These are phyloP conservation scores for Idris sp. DNA, from an alignment of 1,140 invertebrate genomes.

Conservation along the genomic window DNA sequence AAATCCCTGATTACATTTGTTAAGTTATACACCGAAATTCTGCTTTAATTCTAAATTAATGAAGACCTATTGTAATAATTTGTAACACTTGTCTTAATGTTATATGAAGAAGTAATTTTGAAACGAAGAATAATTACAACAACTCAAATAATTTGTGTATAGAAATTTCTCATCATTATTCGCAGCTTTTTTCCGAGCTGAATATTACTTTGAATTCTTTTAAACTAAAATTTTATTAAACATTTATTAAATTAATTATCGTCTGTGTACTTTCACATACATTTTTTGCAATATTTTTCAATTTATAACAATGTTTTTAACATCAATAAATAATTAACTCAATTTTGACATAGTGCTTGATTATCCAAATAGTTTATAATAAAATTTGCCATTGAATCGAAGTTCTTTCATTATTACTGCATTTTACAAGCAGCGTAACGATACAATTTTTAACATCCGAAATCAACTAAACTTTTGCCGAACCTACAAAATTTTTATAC, in stretches of 20 bases:
- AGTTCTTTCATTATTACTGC: constrained; percentile 1
- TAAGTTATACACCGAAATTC: background rate
- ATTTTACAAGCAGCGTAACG: background rate
- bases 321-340: background rate
- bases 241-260: too few species aligned
- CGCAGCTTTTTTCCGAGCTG: too few species aligned
- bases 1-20: constrained; percentile 8
- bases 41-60: background rate
- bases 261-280: too few species aligned
- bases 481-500: constrained; percentile 16
- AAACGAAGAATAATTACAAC: background rate
- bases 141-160: background rate
- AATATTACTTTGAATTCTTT: background rate
- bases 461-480: constrained; percentile 17
- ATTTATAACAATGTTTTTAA: background rate
- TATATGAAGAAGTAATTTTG: background rate
- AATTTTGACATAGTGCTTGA: constrained; percentile 2
- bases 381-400: background rate
- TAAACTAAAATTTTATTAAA: too few species aligned
- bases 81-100: background rate
- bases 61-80: background rate
- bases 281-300: background rate
- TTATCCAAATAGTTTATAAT: background rate
- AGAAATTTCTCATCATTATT: too few species aligned
- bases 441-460: constrained; percentile 9